Conservation (phyloP, 2,888 invertebrate genomes). For the Clepsis dumicolana region DNA sequence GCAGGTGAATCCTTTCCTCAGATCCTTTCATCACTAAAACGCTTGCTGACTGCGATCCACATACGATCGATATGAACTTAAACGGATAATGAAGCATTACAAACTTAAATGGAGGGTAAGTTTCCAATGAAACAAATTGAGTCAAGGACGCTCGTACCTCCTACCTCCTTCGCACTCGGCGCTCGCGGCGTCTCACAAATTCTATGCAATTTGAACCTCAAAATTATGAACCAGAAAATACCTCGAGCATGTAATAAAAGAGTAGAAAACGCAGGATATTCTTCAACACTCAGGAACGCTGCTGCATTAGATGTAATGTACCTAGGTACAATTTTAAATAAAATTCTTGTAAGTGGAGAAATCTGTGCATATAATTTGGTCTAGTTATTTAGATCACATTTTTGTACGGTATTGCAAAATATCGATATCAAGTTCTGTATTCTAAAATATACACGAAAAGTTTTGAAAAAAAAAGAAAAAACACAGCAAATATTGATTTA, state of each 20-base stretch:
- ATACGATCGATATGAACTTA: background rate
- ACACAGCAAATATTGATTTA: too few species aligned
- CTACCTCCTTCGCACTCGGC: constrained; percentile 48
- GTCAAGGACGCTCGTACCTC: constrained; percentile 48
- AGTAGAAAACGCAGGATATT: constrained; percentile 54
- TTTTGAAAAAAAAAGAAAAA: too few species aligned
- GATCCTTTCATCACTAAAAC: too few species aligned
- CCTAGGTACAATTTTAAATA: background rate
- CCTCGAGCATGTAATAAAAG: constrained; percentile 62
- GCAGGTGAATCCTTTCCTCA: too few species aligned
- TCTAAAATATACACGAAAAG: too few species aligned
- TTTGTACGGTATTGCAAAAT: too few species aligned
- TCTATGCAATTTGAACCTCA: constrained; percentile 61
- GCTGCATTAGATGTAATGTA: constrained; percentile 26
- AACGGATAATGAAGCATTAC: background rate
- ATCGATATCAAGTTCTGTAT: too few species aligned
- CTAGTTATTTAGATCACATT: too few species aligned
- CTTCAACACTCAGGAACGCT: constrained; percentile 45
- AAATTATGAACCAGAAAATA: constrained; percentile 65
- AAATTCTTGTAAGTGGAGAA: background rate
- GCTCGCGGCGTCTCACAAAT: constrained; percentile 59
- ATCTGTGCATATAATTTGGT: too few species aligned
- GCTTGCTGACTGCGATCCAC: background rate
- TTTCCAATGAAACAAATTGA: constrained; percentile 38
- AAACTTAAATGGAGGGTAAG: constrained; percentile 23